Evolutionary conservation across 2,113 vertebrate species (phyloP).

Genomic region (Egretta garzetta): DNA sequence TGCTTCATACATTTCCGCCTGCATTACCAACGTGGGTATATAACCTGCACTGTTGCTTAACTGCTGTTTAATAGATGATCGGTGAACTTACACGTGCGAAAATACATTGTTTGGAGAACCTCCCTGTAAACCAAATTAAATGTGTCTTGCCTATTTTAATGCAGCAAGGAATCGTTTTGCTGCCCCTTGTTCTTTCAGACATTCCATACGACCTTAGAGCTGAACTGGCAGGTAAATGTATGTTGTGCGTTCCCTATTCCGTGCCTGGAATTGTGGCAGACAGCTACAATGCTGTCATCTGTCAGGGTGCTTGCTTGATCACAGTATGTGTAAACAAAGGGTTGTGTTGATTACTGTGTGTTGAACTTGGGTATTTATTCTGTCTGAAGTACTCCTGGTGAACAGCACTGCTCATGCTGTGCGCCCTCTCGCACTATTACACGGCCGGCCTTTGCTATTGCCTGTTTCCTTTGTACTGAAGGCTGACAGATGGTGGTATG

Average conservation of each 20-base stretch:
- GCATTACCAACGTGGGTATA: neutral
- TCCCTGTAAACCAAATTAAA: neutral
- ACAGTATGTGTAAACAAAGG: neutral
- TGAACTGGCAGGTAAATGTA: neutral
- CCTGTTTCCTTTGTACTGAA: neutral
- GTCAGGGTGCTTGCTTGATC: neutral
- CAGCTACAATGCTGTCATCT: neutral
- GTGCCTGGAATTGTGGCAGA: neutral
- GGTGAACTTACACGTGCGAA: neutral
- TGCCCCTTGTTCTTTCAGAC: constrained; percentile 39
- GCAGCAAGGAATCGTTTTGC: neutral
- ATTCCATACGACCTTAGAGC: neutral
- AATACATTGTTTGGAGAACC: neutral
- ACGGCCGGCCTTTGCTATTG: neutral
- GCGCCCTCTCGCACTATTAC: neutral
- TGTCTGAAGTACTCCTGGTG: neutral
- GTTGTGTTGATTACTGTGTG: neutral
- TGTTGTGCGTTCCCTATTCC: neutral
- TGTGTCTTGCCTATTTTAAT: neutral
- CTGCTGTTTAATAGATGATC: neutral
- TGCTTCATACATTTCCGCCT: neutral
- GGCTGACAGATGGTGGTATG: neutral
- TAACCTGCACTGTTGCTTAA: neutral
- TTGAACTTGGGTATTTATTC: neutral
- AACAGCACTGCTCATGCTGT: neutral